These are phyloP conservation scores for Helogale parvula DNA, from an alignment of 2,113 vertebrate genomes.

Conservation along the genomic window DNA sequence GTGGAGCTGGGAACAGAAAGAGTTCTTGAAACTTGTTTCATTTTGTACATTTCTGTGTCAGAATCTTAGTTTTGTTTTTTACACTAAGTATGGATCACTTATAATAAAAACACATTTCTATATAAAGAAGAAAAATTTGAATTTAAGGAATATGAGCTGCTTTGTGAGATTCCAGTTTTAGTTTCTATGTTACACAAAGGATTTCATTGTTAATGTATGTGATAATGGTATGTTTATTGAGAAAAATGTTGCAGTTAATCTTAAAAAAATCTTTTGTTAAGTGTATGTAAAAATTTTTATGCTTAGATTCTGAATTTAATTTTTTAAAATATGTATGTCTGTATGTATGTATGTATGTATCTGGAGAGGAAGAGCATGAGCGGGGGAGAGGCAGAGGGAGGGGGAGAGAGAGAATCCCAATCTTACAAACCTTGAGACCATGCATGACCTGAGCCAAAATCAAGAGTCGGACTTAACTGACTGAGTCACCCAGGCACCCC, in stretches of 20 bases:
- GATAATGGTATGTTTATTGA: background rate
- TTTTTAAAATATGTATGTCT: background rate
- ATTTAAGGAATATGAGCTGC: conserved; percentile 17
- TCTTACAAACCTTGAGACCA: too few relatives aligned
- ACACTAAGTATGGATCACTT: background rate
- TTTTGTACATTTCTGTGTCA: background rate
- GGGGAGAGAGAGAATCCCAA: too few relatives aligned
- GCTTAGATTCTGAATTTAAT: conserved; percentile 26
- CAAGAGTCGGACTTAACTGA: too few relatives aligned
- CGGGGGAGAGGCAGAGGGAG: too few relatives aligned
- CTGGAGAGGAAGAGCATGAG: too few relatives aligned
- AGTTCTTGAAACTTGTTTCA: background rate
- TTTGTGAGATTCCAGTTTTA: background rate
- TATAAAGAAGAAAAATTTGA: conserved; percentile 17
- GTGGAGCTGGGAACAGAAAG: background rate
- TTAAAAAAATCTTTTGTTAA: conserved; percentile 23
- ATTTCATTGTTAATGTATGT: background rate
- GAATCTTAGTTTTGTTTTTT: conserved; percentile 11
- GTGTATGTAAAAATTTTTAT: background rate
- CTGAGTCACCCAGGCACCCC: too few relatives aligned
- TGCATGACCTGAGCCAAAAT: too few relatives aligned
- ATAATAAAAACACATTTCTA: background rate
- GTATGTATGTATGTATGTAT: background rate
- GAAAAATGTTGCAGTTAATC: background rate
- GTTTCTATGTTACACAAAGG: background rate